These are phyloP conservation scores for Quadriops clusia DNA, from an alignment of 2,888 invertebrate species.

Conservation along the genomic window DNA sequence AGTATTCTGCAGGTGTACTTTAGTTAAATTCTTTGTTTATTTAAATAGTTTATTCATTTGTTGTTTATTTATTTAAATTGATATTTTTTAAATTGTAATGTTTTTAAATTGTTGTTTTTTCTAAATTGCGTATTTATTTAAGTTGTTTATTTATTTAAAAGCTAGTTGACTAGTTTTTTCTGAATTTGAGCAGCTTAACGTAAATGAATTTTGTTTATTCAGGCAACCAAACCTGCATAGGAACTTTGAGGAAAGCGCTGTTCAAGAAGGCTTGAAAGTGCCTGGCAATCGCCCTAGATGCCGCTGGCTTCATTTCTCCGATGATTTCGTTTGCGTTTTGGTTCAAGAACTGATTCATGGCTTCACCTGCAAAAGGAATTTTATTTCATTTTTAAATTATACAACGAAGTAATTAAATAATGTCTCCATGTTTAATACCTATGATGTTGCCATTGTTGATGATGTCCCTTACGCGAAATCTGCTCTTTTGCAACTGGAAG, in stretches of 20 bases:
- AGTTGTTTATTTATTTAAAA: too few species aligned
- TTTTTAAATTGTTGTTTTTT: too few species aligned
- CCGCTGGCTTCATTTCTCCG: conserved; percentile 71
- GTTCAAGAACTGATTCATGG: conserved; percentile 75
- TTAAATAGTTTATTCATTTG: too few species aligned
- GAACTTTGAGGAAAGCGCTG: conserved; percentile 58
- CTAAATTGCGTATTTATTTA: too few species aligned
- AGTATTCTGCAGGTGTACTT: too few species aligned
- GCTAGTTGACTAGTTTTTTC: too few species aligned
- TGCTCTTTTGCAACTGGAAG: conserved; percentile 55
- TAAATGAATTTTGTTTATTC: too few species aligned
- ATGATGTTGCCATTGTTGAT: conserved; percentile 66
- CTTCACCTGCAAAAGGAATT: conserved; percentile 45
- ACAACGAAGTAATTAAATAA: not conserved
- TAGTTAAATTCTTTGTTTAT: too few species aligned
- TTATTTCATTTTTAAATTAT: not conserved
- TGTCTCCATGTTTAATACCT: conserved; percentile 38
- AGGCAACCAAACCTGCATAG: conserved; percentile 56
- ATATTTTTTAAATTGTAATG: too few species aligned
- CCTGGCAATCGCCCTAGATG: conserved; percentile 56
- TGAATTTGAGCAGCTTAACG: too few species aligned
- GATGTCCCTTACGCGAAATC: conserved; percentile 59
- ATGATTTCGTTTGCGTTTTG: conserved; percentile 71
- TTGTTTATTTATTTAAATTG: too few species aligned
- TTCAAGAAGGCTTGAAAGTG: conserved; percentile 65